Percentiles rank a stretch among this genome's conserved stretches.
Evolutionary conservation across 2,113 vertebrate species (phyloP).

Genomic region (Pollachius pollachius): DNA sequence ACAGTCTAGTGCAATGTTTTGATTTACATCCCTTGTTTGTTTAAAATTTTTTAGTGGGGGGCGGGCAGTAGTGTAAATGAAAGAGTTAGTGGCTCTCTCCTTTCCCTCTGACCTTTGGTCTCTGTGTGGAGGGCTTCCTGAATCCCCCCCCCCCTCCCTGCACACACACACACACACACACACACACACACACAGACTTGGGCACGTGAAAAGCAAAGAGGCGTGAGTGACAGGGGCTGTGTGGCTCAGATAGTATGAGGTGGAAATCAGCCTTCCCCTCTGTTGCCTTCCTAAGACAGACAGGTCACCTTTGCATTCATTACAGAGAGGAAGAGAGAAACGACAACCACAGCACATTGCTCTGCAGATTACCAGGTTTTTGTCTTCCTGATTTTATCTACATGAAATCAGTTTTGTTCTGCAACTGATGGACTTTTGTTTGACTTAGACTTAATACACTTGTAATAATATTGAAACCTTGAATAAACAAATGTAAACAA

Average conservation of each 20-base stretch:
- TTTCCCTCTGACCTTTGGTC: conserved; percentile 65
- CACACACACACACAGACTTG: too few relatives aligned
- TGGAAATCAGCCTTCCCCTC: conserved; percentile 74
- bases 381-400: neutral
- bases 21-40: too few relatives aligned
- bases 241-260: conserved; percentile 67
- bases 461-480: too few relatives aligned
- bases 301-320: conserved; percentile 63
- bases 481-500: too few relatives aligned
- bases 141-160: conserved; percentile 43
- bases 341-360: conserved; percentile 35
- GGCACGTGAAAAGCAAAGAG: conserved; percentile 54
- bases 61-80: too few relatives aligned
- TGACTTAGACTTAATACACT: neutral
- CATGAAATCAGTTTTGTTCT: conserved; percentile 14
- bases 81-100: conserved; percentile 28
- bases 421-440: neutral
- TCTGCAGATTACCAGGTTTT: conserved; percentile 6
- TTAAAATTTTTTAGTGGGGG: too few relatives aligned
- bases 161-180: neutral
- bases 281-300: conserved; percentile 68
- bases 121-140: conserved; percentile 65
- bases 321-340: conserved; percentile 62
- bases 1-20: too few relatives aligned
- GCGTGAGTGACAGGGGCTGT: conserved; percentile 58